Evolutionary conservation across 2,797 vertebrate species (phyloP), one percentile per base, ranked within the genome.

Genomic region (Gymnoscopelus braueri): DNA sequence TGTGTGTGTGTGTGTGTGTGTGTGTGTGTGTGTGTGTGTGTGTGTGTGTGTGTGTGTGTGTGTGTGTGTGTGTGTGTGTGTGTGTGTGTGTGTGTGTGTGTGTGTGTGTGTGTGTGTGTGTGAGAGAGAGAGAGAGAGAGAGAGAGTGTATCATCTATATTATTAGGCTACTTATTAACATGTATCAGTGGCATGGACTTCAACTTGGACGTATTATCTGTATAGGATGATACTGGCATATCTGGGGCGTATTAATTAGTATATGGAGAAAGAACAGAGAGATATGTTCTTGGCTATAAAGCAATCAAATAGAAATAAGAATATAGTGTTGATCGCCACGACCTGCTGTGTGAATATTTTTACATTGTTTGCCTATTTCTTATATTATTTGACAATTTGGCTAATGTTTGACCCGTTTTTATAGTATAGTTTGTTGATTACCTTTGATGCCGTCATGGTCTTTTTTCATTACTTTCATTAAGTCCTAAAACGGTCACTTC

Each of bases 111-210:
- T 39, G 35, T 39, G 35, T 8, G 29, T 32, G 29, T 32, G 29
- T 32, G 54, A 50, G 65, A 67, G 65, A 49, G 68, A 56, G 59
- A 10, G 48, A 9, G 19, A 23, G 52, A 14, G 14, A 12, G 52
- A 6, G 47, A 7, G 49, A n/a, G 47, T 23, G 60, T 14, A 66
- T 67, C 39, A 44, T 44, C 39, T 44, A 44, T 59, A 75, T 80
- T 85, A 80, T 84, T 80, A 88, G 80, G 88, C 87, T 92, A 88
- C 84, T 90, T 74, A 92, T 93, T 91, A 91, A 92, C 90, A 26
- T 9, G 63, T 15, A 67, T 78, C 72, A 74, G 77, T n/a, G 60
- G 61, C 59, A 23, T 83, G 83, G 80, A 89, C 83, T 87, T 89
- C 80, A 89, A 29, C 85, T 88, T 67, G 72, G 19, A 68, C 44